These are phyloP conservation scores for Ageneiosus marmoratus DNA, from an alignment of 2,113 vertebrate genomes.

Conservation along the genomic window DNA sequence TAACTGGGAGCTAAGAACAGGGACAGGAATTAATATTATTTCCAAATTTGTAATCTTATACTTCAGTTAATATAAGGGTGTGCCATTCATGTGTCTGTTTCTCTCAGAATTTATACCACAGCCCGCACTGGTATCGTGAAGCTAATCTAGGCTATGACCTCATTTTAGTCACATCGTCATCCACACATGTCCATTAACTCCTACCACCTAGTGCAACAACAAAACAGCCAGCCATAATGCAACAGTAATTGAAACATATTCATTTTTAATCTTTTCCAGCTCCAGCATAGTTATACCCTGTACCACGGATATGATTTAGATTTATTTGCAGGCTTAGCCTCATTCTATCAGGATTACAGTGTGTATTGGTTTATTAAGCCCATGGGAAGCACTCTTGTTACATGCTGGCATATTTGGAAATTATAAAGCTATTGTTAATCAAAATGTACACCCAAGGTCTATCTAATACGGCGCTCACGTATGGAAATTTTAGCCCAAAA, in stretches of 20 bases:
- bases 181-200: not conserved
- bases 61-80: not conserved
- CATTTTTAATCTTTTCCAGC: not conserved
- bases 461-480: not conserved
- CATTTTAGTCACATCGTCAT: constrained; percentile 2
- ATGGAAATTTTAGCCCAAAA: constrained; percentile 1
- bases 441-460: not conserved
- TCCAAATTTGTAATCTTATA: not conserved
- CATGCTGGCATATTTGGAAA: not conserved
- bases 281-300: not conserved
- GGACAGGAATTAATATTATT: not conserved
- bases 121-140: not conserved
- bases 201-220: not conserved
- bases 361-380: constrained; percentile 62
- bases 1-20: not conserved
- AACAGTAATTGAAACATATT: not conserved
- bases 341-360: constrained; percentile 66
- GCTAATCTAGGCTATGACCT: constrained; percentile 23
- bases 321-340: constrained; percentile 34
- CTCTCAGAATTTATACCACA: no score
- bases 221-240: not conserved
- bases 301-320: not conserved
- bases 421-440: not conserved
- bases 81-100: not conserved
- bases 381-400: constrained; percentile 20